These are phyloP conservation scores for Ellobium chinense DNA, from an alignment of 2,888 invertebrate genomes.

Conservation along the genomic window DNA sequence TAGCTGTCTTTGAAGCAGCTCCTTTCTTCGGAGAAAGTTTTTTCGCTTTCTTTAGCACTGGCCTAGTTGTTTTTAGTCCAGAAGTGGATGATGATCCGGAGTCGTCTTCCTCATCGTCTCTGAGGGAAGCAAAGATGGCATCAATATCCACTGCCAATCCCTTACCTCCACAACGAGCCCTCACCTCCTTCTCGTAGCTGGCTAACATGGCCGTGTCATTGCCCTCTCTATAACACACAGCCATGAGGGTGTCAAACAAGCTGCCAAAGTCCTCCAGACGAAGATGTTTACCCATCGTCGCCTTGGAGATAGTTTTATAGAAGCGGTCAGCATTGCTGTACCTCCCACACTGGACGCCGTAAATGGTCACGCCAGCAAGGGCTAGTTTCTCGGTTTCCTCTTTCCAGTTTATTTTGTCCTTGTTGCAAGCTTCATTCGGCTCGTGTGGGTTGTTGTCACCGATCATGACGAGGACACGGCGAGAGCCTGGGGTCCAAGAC, in stretches of 20 bases:
- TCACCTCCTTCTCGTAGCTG: constrained; percentile 64
- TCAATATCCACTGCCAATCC: constrained; percentile 61
- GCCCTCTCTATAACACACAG: constrained; percentile 73
- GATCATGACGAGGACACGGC: constrained; percentile 73
- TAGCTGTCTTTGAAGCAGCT: background rate
- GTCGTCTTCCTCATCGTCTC: constrained; percentile 45
- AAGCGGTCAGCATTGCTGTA: constrained; percentile 52
- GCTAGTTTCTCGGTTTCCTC: constrained; percentile 60
- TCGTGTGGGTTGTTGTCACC: constrained; percentile 75
- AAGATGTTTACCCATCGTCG: constrained; percentile 68
- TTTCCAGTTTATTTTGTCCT: constrained; percentile 69
- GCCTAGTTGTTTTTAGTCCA: constrained; percentile 2
- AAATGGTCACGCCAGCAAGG: constrained; percentile 38
- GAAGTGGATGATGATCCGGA: background rate
- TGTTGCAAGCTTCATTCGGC: constrained; percentile 60
- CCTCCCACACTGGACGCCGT: constrained; percentile 45
- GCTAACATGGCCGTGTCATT: constrained; percentile 9
- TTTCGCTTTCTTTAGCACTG: background rate
- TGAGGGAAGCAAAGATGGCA: constrained; percentile 57
- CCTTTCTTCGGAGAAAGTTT: background rate
- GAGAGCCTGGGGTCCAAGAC: constrained; percentile 72
- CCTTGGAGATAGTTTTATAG: constrained; percentile 62
- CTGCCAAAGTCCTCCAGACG: constrained; percentile 67
- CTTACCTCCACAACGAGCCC: constrained; percentile 50
- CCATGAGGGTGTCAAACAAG: constrained; percentile 75